Evolutionary conservation across 1,140 invertebrate species (phyloP).

Genomic region (Chironomus tepperi): DNA sequence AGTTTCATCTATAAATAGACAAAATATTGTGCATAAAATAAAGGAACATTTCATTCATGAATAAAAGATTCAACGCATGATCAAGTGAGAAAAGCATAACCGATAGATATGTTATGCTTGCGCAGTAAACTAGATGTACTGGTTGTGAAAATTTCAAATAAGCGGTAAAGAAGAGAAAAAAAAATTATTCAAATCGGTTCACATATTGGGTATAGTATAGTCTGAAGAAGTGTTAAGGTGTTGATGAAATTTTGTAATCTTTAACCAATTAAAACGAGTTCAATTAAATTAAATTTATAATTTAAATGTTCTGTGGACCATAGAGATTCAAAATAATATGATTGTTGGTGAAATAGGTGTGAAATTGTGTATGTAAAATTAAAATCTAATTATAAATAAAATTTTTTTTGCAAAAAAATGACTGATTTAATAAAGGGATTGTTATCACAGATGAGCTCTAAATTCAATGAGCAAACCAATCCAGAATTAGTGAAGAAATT

Average conservation of each 20-base stretch:
- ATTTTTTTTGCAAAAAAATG: conserved; percentile 18
- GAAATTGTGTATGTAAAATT: conserved; percentile 13
- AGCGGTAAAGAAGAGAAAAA: background rate
- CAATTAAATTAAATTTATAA: background rate
- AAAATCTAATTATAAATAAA: background rate
- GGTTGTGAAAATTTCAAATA: background rate
- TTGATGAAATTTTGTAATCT: conserved; percentile 18
- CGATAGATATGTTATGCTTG: background rate
- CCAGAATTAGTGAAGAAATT: conserved; percentile 18
- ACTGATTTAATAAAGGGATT: conserved; percentile 20
- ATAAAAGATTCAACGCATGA: background rate
- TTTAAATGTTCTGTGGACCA: background rate
- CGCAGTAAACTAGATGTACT: background rate
- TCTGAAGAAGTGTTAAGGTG: conserved; percentile 17
- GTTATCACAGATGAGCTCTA: conserved; percentile 16
- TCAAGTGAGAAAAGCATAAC: background rate
- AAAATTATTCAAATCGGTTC: background rate
- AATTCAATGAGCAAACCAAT: conserved; percentile 22
- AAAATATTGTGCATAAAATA: background rate
- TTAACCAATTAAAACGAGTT: background rate
- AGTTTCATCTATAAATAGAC: background rate
- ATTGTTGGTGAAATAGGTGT: background rate
- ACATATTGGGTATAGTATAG: background rate
- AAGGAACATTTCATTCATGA: background rate
- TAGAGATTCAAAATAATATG: background rate